Evolutionary conservation across 1,140 invertebrate genomes (phyloP).

Genomic region (Bombus sibiricus): DNA sequence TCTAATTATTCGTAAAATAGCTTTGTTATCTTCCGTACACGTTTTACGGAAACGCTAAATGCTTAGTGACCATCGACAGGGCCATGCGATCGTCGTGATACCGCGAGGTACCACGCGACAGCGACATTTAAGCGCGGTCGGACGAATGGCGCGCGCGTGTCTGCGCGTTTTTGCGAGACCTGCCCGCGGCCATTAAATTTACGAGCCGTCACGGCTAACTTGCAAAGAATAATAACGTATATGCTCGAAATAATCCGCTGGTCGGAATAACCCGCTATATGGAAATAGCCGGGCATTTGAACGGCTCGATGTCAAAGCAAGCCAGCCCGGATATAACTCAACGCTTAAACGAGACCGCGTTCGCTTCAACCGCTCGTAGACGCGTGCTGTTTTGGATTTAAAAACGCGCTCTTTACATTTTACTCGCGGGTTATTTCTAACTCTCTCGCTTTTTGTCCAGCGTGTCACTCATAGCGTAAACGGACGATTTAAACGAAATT

Average conservation of each 20-base stretch:
- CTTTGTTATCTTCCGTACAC: neutral
- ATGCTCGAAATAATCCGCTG: constrained; percentile 45
- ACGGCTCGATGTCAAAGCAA: constrained; percentile 48
- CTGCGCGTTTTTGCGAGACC: constrained; percentile 31
- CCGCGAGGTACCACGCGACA: neutral
- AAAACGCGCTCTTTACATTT: constrained; percentile 36
- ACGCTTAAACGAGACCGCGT: constrained; percentile 23
- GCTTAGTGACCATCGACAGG: neutral
- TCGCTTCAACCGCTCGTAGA: neutral
- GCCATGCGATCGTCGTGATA: neutral
- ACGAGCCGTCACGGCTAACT: constrained; percentile 49
- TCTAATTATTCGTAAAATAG: neutral
- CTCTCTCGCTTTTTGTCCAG: neutral
- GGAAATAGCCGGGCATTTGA: constrained; percentile 49
- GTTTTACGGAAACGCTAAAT: neutral
- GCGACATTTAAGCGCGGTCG: constrained; percentile 21
- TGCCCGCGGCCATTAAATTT: constrained; percentile 40
- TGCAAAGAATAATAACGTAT: constrained; percentile 52
- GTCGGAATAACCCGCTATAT: constrained; percentile 43
- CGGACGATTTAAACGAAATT: neutral
- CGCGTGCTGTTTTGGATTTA: constrained; percentile 11
- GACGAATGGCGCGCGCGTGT: constrained; percentile 14
- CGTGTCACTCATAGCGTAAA: neutral
- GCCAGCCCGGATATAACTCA: constrained; percentile 31
- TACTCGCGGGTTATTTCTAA: constrained; percentile 11